Conservation (phyloP, 2,888 invertebrate genomes). For the Zhengitettix transpicula region DNA sequence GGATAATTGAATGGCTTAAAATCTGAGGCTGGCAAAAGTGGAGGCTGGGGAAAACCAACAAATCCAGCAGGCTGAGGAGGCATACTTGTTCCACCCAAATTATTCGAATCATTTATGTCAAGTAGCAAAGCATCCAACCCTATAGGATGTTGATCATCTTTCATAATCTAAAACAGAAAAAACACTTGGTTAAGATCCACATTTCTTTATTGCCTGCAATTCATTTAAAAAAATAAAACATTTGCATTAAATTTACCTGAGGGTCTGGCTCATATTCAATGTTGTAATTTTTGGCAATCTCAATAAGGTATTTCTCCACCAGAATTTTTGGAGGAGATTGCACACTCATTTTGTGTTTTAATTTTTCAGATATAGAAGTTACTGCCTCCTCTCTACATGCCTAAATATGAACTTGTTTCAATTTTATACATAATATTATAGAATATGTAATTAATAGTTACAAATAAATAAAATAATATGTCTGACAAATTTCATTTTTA, state of each 20-base stretch:
- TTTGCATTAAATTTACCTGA: conserved; percentile 29
- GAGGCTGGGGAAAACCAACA: conserved; percentile 60
- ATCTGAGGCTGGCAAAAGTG: conserved; percentile 38
- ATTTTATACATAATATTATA: neutral
- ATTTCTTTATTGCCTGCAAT: neutral
- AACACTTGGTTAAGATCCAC: neutral
- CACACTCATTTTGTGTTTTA: conserved; percentile 83
- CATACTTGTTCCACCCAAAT: conserved; percentile 35
- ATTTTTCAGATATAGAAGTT: conserved; percentile 70
- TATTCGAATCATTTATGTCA: conserved; percentile 47
- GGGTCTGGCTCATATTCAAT: conserved; percentile 92
- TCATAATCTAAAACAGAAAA: conserved; percentile 47
- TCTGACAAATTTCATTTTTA: no score
- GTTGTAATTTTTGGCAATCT: conserved; percentile 91
- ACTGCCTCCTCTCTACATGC: conserved; percentile 69
- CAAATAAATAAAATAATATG: no score
- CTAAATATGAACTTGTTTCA: conserved; percentile 15
- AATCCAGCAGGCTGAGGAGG: conserved; percentile 63
- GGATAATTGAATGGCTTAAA: conserved; percentile 52
- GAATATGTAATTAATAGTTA: neutral
- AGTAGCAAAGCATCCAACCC: conserved; percentile 44
- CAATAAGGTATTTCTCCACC: conserved; percentile 85
- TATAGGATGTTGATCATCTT: conserved; percentile 39
- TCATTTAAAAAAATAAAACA: neutral
- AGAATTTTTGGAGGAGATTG: conserved; percentile 90